Conservation (phyloP, 2,797 vertebrate genomes). For the Malacoraja senta region DNA sequence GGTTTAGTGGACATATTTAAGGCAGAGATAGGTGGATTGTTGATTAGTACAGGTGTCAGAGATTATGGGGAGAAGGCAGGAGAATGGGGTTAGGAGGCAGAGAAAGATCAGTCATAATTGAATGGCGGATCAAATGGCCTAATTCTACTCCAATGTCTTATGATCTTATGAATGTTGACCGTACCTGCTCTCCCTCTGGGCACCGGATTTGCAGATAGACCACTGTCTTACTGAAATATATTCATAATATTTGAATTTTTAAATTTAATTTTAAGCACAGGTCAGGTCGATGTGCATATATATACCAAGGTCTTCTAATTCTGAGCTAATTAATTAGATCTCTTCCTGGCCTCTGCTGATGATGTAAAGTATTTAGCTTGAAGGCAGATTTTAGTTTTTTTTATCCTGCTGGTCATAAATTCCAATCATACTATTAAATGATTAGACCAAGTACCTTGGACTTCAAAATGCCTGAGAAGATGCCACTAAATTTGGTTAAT, state of each 20-base stretch:
- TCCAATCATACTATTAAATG: neutral
- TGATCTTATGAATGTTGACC: neutral
- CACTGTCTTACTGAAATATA: neutral
- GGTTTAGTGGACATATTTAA: too few relatives aligned
- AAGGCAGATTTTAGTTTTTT: neutral
- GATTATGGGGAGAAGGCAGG: too few relatives aligned
- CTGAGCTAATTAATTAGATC: neutral
- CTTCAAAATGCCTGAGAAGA: neutral
- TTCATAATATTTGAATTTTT: neutral
- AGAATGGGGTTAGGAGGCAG: too few relatives aligned
- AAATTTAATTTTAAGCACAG: neutral
- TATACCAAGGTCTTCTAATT: neutral
- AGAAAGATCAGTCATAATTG: too few relatives aligned
- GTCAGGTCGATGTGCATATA: neutral
- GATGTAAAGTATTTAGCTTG: neutral
- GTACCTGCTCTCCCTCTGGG: neutral
- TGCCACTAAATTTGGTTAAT: too few relatives aligned
- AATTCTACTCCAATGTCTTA: too few relatives aligned
- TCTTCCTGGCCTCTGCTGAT: neutral
- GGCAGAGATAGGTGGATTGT: too few relatives aligned
- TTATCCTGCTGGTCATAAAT: neutral
- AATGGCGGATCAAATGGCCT: too few relatives aligned
- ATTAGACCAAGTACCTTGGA: neutral
- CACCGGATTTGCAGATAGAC: neutral
- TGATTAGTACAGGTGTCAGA: too few relatives aligned